A percentile compares a stretch with the other conserved stretches of the same genome.
These are phyloP conservation scores for Equus quagga DNA, from an alignment of 2,113 vertebrate genomes.

Conservation along the genomic window DNA sequence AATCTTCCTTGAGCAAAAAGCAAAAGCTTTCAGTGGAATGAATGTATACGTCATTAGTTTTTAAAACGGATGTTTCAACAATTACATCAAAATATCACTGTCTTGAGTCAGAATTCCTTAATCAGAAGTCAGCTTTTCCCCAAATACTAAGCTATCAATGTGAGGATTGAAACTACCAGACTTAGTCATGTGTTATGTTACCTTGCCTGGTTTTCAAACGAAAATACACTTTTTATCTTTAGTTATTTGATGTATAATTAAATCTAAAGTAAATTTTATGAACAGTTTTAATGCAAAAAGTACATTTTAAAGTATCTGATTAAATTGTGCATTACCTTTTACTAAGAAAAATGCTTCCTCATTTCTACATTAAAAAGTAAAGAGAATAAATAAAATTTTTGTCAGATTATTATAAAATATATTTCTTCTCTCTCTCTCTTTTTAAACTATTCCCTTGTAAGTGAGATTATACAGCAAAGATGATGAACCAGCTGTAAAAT, in stretches of 20 bases:
- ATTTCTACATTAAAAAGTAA: constrained; percentile 29
- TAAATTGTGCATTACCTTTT: constrained; percentile 44
- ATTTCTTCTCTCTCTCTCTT: constrained; percentile 51
- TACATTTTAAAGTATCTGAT: constrained; percentile 38
- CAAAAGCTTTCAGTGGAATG: not conserved
- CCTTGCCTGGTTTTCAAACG: constrained; percentile 45
- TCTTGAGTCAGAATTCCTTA: not conserved
- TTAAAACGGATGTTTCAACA: constrained; percentile 17
- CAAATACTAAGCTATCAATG: not conserved
- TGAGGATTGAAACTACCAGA: not conserved
- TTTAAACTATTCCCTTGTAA: constrained; percentile 73
- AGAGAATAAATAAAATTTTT: constrained; percentile 45
- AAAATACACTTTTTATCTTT: constrained; percentile 24
- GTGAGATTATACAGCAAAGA: constrained; percentile 90
- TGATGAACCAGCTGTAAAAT: constrained; percentile 83
- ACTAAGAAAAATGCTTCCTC: constrained; percentile 52
- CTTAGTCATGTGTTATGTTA: not conserved
- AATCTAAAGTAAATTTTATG: constrained; percentile 36
- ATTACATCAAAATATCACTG: not conserved
- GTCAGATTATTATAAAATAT: constrained; percentile 44
- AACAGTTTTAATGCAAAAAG: constrained; percentile 15
- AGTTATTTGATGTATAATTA: constrained; percentile 36
- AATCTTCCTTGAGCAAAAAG: not conserved
- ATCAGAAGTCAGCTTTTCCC: not conserved
- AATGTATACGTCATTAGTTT: not conserved